Base-by-base conservation (phyloP, 1,140 invertebrate genomes). In the Drosophila takahashii region DNA sequence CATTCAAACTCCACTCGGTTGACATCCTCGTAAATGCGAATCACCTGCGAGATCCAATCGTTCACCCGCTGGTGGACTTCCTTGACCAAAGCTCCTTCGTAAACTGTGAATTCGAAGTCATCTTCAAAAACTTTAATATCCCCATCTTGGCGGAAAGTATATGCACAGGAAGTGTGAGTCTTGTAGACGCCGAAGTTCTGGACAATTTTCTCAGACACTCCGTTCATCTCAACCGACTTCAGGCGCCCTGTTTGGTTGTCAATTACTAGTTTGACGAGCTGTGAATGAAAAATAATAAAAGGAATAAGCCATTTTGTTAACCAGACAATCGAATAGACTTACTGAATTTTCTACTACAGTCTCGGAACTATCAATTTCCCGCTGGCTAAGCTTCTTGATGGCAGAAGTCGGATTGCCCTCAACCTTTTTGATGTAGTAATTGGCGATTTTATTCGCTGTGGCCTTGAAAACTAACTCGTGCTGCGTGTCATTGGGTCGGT, bases 1-100 rank as follows among this genome's bases (percentile, higher is more conserved):
- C 97, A 99, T 79, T 99, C 96, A 56, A 99, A 95, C 92, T 99
- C 98, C 0, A 97, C 93, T 41, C 94, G 93, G 52, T 95, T 93
- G 41, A 95, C 93, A 9, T 92, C 92, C 1, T 94, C 93, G 70
- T 97, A 97, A 0, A 98, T 80, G 59, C 98, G 92, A 27, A 98
- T 94, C 0, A 96, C 94, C 93, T 98, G 96, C 26, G 95, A 96
- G 1, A 97, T 92, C 96, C 96, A 99, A 10, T 96, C 93, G 48
- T 93, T 94, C 62, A 95, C 95, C 8, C 90, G 91, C 86, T 98
- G 96, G 75, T 97, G 96, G 10, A 98, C 93, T 94, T 99, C 98
- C 66, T 96, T 93, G 0, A 98, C 95, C 0, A 97, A 72, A 0
- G 93, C 78, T 1, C 97, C 97, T 94, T 90, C 94, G 51, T 87